Conservation (phyloP, 2,888 invertebrate species). For the Tipula unca region DNA sequence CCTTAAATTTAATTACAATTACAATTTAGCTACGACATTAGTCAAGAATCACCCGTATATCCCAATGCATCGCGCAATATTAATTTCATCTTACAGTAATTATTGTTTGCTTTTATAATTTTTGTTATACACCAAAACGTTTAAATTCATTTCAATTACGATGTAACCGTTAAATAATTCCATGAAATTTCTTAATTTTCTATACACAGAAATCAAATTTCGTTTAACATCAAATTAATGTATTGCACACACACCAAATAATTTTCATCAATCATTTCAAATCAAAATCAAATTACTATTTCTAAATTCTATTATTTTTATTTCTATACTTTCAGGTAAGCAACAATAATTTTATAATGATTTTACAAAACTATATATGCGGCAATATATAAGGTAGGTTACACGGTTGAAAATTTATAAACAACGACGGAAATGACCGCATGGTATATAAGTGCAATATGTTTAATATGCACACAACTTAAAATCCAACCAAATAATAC, state of each 20-base stretch:
- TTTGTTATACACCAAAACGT: background rate
- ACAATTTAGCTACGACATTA: too few relatives aligned
- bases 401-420: background rate
- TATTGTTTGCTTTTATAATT: background rate
- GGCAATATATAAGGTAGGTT: background rate
- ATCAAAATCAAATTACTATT: too few relatives aligned
- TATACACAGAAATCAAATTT: background rate
- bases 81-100: background rate
- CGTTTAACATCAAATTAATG: background rate
- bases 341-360: background rate
- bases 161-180: background rate
- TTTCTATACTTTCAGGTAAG: background rate
- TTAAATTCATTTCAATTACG: background rate
- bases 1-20: too few relatives aligned
- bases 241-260: background rate
- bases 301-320: background rate
- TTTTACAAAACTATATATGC: background rate
- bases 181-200: background rate
- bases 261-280: background rate
- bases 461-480: background rate
- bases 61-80: background rate
- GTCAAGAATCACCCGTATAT: too few relatives aligned
- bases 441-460: background rate
- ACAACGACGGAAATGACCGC: background rate
- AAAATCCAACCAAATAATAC: background rate